A percentile compares a stretch with the other conserved stretches of the same genome.
phyloP scores from a whole-genome alignment of 37 sponge, comb jelly and placozoan genomes.

The Theonella swinhoei region DNA sequence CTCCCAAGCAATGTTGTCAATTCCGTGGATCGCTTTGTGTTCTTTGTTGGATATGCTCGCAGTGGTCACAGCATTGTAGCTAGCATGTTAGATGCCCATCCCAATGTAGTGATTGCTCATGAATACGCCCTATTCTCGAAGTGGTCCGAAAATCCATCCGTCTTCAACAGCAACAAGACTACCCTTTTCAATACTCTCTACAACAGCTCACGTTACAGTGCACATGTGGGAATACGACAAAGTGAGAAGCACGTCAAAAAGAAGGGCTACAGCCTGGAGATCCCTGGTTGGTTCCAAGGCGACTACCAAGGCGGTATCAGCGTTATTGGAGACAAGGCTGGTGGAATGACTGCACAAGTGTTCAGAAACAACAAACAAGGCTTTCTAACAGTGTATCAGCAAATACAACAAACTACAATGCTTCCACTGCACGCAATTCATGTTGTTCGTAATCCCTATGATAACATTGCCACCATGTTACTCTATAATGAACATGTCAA shows the following conservation, averaged over 20 bases:
- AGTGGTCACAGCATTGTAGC: conserved; percentile 74
- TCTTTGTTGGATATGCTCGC: conserved; percentile 69
- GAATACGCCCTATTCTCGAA: conserved; percentile 42
- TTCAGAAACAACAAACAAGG: conserved; percentile 4
- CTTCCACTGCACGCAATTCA: conserved; percentile 48
- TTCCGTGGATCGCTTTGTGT: conserved; percentile 35
- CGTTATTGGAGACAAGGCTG: conserved; percentile 54
- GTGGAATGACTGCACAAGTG: conserved; percentile 42
- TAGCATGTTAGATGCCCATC: conserved; percentile 71
- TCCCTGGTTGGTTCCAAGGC: conserved; percentile 53
- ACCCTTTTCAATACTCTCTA: conserved; percentile 38
- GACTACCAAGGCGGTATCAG: conserved; percentile 13
- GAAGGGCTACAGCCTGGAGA: conserved; percentile 52
- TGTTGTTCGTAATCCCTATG: conserved; percentile 66
- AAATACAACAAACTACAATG: conserved; percentile 12
- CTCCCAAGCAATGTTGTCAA: conserved; percentile 18
- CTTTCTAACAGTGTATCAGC: conserved; percentile 8
- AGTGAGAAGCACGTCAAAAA: not conserved
- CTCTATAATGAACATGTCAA: conserved; percentile 42
- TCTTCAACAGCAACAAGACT: not conserved
- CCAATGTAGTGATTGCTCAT: conserved; percentile 66
- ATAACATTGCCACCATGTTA: conserved; percentile 73
- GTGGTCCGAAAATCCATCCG: conserved; percentile 1
- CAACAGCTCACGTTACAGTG: conserved; percentile 6
- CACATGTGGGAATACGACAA: conserved; percentile 2